Evolutionary conservation across 2,888 invertebrate genomes (phyloP), one percentile per base, ranked within the genome.

Genomic region (Pheosia gnoma): DNA sequence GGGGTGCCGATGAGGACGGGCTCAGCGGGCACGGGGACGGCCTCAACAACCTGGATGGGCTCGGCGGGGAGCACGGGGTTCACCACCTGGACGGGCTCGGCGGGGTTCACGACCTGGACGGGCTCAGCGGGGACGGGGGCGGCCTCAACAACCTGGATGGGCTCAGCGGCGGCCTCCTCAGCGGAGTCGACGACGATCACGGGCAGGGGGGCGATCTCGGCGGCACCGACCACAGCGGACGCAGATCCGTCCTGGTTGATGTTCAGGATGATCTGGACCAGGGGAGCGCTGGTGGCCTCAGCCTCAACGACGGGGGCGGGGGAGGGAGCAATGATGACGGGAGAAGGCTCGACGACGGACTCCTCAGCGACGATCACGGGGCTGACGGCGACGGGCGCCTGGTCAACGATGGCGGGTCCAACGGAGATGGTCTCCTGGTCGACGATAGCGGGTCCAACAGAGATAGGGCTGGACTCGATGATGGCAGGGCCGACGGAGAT

Each of bases 221-320:
- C 39, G 39, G 13, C 38, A 10, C 9, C 55, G 39, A 55, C 61
- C 25, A 60, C 72, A 5, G 58, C 58, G 59, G 63, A 49, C 58
- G 67, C 62, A 11, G 63, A 68, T 13, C 60, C 61, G 51, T 65
- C 58, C 49, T 61, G 59, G 57, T 74, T 68, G 72, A 85, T 79
- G 76, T 84, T 85, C 61, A 84, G 58, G 75, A 84, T 79, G 71
- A 84, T 81, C 72, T 85, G 80, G 56, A 85, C 74, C 53, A 84
- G 67, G 8, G 82, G 62, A 59, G 71, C 61, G 59, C 69, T 67
- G 8, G 61, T 61, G 11, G 57, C 43, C 8, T 56, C 56, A 9
- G 41, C 56, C 8, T 39, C 56, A 10, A 63, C 63, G 43, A 60
- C 62, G 39, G 73, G 67, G 57, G 62, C 59, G 49, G 58, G 52